Conservation (phyloP, 2,113 vertebrate species). For the Sialia sialis region DNA sequence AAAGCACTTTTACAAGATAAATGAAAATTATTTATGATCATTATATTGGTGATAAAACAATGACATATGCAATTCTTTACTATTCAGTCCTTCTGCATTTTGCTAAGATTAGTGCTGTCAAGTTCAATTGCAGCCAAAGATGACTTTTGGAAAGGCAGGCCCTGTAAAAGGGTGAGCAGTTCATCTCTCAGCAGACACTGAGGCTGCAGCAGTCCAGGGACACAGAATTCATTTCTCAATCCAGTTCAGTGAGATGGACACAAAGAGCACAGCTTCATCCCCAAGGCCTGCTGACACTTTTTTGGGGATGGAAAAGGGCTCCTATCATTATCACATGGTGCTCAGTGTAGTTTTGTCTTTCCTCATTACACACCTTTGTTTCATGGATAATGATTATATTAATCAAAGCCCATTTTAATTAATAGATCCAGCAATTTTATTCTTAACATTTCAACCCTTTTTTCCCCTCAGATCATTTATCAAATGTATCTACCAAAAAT, state of each 20-base stretch:
- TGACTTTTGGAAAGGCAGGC: not conserved
- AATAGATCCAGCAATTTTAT: not conserved
- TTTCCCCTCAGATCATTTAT: not conserved
- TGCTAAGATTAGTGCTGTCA: not conserved
- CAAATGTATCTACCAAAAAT: not conserved
- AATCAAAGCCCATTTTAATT: not conserved
- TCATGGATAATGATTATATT: not conserved
- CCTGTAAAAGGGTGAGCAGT: not conserved
- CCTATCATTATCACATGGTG: not conserved
- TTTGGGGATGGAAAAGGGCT: not conserved
- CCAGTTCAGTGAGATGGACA: not conserved
- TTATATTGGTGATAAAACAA: not conserved
- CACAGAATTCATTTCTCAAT: not conserved
- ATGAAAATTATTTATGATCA: not conserved
- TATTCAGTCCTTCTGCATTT: not conserved
- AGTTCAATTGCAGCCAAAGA: not conserved
- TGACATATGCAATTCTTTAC: not conserved
- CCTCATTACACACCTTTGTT: not conserved
- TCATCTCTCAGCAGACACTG: not conserved
- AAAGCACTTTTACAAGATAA: not conserved
- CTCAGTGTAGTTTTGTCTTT: not conserved
- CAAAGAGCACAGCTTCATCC: not conserved
- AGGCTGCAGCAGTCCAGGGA: not conserved
- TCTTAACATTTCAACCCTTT: not conserved
- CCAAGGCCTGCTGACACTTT: accelerated